Conservation (phyloP, 2,113 vertebrate species). For the Trematomus loennbergii region DNA sequence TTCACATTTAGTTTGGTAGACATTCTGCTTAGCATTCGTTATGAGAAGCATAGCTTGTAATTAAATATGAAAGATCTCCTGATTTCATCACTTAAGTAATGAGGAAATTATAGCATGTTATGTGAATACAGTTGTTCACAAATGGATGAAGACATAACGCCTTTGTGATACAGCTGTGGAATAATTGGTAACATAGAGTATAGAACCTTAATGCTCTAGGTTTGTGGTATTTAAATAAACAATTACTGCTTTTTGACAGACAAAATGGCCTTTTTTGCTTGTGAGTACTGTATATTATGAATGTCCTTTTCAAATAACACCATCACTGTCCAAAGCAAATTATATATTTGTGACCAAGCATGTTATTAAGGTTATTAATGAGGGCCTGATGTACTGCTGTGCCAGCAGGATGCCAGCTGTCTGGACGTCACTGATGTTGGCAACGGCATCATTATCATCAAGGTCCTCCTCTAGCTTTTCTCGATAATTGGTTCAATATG, state of each 20-base stretch:
- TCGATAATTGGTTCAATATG: conserved; percentile 58
- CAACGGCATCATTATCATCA: conserved; percentile 67
- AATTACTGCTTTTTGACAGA: not conserved
- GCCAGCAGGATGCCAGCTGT: conserved; percentile 68
- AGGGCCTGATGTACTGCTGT: conserved; percentile 61
- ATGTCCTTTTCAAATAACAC: conserved; percentile 13
- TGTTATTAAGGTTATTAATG: conserved; percentile 63
- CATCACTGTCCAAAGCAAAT: conserved; percentile 14
- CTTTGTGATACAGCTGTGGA: conserved; percentile 9
- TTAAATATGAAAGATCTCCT: conserved; percentile 21
- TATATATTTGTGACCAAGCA: conserved; percentile 30
- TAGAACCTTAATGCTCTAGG: not conserved
- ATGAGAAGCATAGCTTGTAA: conserved; percentile 17
- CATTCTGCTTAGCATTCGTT: not conserved
- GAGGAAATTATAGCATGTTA: conserved; percentile 11
- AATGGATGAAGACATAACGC: not conserved
- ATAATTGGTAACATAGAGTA: conserved; percentile 1
- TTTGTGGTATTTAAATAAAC: not conserved
- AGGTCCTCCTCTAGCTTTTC: conserved; percentile 48
- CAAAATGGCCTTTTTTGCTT: conserved; percentile 14
- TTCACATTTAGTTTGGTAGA: conserved; percentile 12
- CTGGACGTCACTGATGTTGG: conserved; percentile 58
- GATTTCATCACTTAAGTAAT: conserved; percentile 21
- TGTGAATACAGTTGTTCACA: conserved; percentile 3
- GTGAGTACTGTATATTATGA: not conserved